phyloP scores from a whole-genome alignment of 2,797 vertebrate species.

The Sparidentex hasta region DNA sequence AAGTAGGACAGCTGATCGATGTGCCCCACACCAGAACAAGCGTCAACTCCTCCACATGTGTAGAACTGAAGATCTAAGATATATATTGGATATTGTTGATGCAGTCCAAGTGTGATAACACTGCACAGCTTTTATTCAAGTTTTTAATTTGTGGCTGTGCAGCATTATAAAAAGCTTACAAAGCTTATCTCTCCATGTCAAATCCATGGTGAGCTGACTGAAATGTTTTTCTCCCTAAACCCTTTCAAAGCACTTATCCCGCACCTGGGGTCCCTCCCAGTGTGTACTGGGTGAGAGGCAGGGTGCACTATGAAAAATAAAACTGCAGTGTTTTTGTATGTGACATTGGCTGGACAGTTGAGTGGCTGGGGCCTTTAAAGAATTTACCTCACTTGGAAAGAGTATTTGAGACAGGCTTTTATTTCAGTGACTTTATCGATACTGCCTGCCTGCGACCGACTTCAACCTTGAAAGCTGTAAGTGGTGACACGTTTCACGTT shows the following conservation, averaged over 20 bases:
- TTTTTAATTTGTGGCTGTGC: background rate
- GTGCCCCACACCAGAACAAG: background rate
- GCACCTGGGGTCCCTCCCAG: background rate
- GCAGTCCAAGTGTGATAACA: background rate
- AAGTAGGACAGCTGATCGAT: background rate
- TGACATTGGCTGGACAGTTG: background rate
- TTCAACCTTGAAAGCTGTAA: too few relatives aligned
- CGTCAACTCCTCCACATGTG: background rate
- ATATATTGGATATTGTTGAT: background rate
- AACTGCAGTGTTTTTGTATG: background rate
- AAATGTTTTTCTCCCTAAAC: background rate
- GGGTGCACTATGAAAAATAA: background rate
- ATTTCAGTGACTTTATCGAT: constrained; percentile 1
- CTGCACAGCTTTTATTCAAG: background rate
- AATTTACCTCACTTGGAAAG: background rate
- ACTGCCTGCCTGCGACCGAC: too few relatives aligned
- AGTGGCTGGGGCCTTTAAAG: background rate
- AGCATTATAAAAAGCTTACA: background rate
- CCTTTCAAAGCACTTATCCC: constrained; percentile 3
- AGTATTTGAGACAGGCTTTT: background rate
- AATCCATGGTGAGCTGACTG: background rate
- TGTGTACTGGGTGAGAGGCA: background rate
- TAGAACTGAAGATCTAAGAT: background rate
- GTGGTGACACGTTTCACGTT: too few relatives aligned
- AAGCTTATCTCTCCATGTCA: background rate